Evolutionary conservation across 2,888 invertebrate genomes (phyloP), one percentile per base, ranked within the genome.

Genomic region (Rhorus exstirpatorius): DNA sequence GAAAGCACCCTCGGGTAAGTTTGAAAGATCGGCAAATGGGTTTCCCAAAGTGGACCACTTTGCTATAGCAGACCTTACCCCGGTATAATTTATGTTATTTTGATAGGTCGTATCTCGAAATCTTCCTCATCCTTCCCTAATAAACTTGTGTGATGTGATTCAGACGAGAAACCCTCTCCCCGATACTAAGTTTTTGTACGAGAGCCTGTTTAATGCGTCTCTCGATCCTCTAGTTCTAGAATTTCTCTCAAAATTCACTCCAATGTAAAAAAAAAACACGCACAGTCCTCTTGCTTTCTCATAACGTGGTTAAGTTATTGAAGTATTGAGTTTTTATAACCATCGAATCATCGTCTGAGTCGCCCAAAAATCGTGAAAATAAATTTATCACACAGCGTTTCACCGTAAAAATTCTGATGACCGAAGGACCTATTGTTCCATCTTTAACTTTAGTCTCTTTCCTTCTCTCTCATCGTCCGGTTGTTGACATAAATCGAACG

Each of bases 401-500:
- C 10, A 38, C 38, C 38, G 3, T 8, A 38, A 38, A 1, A 8
- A 8, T 38, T 38, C 38, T 38, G 10, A 38, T 38, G 38, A 38
- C 10, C 8, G 38, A 10, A 38, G 38, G 10, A 38, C 38, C 8
- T 38, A 38, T 31, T 31, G 31, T 31, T 2, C 21, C 17, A 38
- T 41, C 76, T 35, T 60, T 51, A 31, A 67, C 55, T 21, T 65
- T 41, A 41, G n/a, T 55, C 46, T 63, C 55, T 35, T 26, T 41
- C 70, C 44, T 46, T 79, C 44, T 58, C 68, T 71, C 46, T 41
- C 41, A 12, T 12, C 6, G 24, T 21, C n/a, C 38, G 7, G 0
- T 41, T 24, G 38, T 1, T 41, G 12, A 44, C 19, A 21, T 75
- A 60, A 72, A 67, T 67, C 51, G 83, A 63, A 61, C 55, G 63